These are phyloP conservation scores for Drosophila macrospina DNA, from an alignment of 2,888 invertebrate genomes.

Conservation along the genomic window DNA sequence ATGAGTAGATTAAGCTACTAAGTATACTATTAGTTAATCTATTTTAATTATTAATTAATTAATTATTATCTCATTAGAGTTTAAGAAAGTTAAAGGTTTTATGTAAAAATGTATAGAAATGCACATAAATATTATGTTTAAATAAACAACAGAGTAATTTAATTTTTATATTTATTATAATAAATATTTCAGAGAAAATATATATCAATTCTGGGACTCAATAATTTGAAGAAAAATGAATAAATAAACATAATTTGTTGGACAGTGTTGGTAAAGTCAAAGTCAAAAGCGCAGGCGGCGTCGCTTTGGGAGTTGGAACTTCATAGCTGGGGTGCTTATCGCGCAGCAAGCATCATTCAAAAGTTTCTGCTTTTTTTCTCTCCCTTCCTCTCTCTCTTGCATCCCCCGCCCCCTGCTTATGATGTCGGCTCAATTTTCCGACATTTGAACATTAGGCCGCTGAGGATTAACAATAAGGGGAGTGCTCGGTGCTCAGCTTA, in stretches of 20 bases:
- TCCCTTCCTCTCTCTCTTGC: background rate
- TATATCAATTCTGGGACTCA: too few species aligned
- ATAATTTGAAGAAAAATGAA: background rate
- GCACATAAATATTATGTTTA: too few species aligned
- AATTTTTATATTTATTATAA: too few species aligned
- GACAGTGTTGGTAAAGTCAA: slow-evolving; percentile 53
- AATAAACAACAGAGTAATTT: too few species aligned
- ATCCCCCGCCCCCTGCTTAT: slow-evolving; percentile 7
- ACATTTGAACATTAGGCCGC: slow-evolving; percentile 82
- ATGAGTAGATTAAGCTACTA: too few species aligned
- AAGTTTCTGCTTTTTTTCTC: slow-evolving; percentile 63
- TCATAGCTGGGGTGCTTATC: slow-evolving; percentile 70
- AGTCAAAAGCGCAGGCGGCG: slow-evolving; percentile 48
- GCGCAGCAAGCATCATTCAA: slow-evolving; percentile 78
- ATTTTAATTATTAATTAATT: too few species aligned
- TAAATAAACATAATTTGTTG: slow-evolving; percentile 12
- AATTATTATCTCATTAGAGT: too few species aligned
- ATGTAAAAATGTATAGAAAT: too few species aligned
- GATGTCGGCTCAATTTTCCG: slow-evolving; percentile 82
- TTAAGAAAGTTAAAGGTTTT: too few species aligned
- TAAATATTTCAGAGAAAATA: background rate
- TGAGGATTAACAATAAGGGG: slow-evolving; percentile 76
- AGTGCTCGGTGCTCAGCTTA: slow-evolving; percentile 11
- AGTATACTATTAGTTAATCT: too few species aligned
- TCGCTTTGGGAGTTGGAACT: slow-evolving; percentile 51